Evolutionary conservation across 2,888 invertebrate species (phyloP), one percentile per base, ranked within the genome.

Genomic region (Athalia circularis): DNA sequence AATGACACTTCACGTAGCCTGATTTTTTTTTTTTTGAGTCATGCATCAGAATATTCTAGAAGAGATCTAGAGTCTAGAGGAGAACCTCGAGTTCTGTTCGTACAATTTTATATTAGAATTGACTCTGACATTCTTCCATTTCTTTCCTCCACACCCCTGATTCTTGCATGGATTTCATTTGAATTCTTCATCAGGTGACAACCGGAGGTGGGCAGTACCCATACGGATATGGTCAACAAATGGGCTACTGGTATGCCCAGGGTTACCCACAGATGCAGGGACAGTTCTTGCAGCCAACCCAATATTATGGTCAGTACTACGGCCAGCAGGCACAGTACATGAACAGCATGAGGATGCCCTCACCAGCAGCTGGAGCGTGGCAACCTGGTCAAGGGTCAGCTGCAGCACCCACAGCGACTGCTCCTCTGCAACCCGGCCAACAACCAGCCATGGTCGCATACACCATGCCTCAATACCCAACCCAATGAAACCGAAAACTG

Each of bases 181-280:
- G 29, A 6, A 81, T 84, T 74, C 84, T 87, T 77, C 91, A 89
- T 85, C 90, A 92, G 89, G 91, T 91, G 83, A 92, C 93, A 82
- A 93, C 94, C 82, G 95, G 95, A 86, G 93, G 93, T 79, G 92
- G 93, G 83, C 96, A 96, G 87, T 97, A 97, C 90, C 95, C 96
- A 1, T 97, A 97, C 90, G 94, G 95, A 67, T 97, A 97, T 88
- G 96, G 96, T 83, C 95, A 95, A 90, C 96, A 96, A 89, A 95
- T 96, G 95, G 94, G 96, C 83, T 97, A 97, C 90, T 97, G 97
- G 97, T 97, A 97, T 91, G 95, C 96, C 78, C 95, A 96, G 92
- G 94, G 94, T 70, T 95, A 94, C 89, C 94, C 94, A 83, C 93
- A 95, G 88, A 94, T 96, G 94, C 96, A 95, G 89, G 94, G 94